Evolutionary conservation across 2,888 invertebrate genomes (phyloP), one percentile per base, ranked within the genome.

Genomic region (Ochropleura plecta): DNA sequence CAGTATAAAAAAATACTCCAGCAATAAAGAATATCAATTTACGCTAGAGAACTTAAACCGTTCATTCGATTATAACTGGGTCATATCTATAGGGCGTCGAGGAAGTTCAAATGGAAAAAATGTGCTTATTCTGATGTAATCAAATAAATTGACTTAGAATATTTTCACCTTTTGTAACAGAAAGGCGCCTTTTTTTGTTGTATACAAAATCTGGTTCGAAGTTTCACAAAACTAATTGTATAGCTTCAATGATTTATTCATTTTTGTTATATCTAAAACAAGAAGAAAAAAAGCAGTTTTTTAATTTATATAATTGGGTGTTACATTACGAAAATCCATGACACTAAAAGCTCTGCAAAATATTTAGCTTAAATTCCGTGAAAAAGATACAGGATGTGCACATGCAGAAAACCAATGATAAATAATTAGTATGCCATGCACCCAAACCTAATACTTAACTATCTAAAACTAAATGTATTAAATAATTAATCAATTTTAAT

Each of bases 21-120:
- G 44, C 10, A 66, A 10, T 10, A 60, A 71, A 49, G 64, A 60
- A 74, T 68, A 84, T 84, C 55, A 83, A 67, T 68, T 80, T 79
- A 59, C 59, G 3, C n/a, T 63, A 10, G 59, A 18, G 46, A 57
- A 69, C n/a, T 62, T 70, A 84, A 75, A 71, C 60, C 65, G 48
- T 60, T 71, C 64, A 67, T 84, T 67, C 67, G 40, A 70, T 81
- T 70, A 60, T 53, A 70, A 68, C 53, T 44, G 30, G 46, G 18
- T 68, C 59, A 12, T 49, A 76, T 62, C 40, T 55, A 42, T 40
- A n/a, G 16, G 12, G 0, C 55, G 18, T 42, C n/a, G 40, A 30
- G 3, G 30, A 8, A 63, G 62, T n/a, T 14, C 20, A 30, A 48
- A 51, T 67, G 20, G 7, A 1, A 49, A 67, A 62, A 12, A 49